These are phyloP conservation scores for Aphis gossypii DNA, from an alignment of 1,140 invertebrate genomes.

Conservation along the genomic window DNA sequence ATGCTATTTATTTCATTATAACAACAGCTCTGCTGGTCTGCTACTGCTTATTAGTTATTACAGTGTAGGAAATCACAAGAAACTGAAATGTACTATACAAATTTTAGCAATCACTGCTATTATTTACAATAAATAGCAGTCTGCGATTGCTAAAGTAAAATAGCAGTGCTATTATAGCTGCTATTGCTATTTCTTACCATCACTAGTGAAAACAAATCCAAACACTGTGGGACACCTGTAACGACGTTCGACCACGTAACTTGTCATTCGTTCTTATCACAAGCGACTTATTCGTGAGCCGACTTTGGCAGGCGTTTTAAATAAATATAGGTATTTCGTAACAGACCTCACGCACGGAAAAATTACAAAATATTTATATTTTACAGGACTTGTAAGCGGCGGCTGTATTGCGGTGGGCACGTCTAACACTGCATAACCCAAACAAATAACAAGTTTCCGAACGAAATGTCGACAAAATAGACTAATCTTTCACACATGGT, in stretches of 20 bases:
- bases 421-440: neutral
- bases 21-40: neutral
- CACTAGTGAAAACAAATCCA: conserved; percentile 18
- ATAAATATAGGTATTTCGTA: conserved; percentile 12
- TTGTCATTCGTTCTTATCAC: neutral
- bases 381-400: neutral
- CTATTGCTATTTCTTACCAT: neutral
- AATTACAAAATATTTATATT: neutral
- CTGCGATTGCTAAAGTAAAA: too few species aligned
- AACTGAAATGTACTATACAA: neutral
- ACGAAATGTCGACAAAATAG: neutral
- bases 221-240: conserved; percentile 20
- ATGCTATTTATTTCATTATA: neutral
- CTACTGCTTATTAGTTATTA: neutral
- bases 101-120: neutral
- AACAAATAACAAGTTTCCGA: neutral
- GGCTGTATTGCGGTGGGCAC: neutral
- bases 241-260: neutral
- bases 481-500: neutral
- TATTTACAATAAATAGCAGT: neutral
- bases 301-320: neutral
- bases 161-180: neutral
- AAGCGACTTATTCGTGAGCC: neutral
- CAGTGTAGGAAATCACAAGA: neutral
- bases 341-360: neutral